Base-by-base conservation (phyloP, 2,888 invertebrate genomes). In the Platerodrilus igneus region DNA sequence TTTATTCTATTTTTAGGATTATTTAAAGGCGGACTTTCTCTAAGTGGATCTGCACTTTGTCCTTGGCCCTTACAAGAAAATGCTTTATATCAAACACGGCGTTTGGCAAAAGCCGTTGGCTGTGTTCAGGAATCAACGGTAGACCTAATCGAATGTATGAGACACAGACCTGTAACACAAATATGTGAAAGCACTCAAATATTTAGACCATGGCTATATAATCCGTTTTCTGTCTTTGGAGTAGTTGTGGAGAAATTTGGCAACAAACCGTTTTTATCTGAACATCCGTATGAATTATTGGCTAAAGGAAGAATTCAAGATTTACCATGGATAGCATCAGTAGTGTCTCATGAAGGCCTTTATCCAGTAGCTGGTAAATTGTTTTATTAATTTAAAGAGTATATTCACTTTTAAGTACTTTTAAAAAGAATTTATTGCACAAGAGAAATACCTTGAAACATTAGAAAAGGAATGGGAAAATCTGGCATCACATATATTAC, bases 291-390 rank as follows among this genome's bases (percentile, higher is more conserved):
- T 50, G 71, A 74, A 21, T 72, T 80, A 0, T 70, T 83, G 2
- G 66, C 58, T 29, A 66, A 70, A 2, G 81, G 81, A 0, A 65
- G 72, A 14, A 75, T 77, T 54, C 69, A 75, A 6, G 73, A 78
- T 37, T 54, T 80, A 3, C 86, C 86, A 0, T 79, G 83, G 72
- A 70, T 85, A 36, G 71, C 77, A 1, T 76, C 78, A 4, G 73
- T 79, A 13, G 76, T 78, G 0, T 74, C 76, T 4, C 78, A 83
- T 38, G 86, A 86, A 60, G 85, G 85, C 37, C 68, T 82, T 9
- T 82, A 79, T 54, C 82, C 83, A 14, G 79, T 76, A 26, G 76
- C 78, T 55, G 73, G 81, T 81, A 64, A 44, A n/a, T n/a, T n/a
- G n/a, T n/a, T n/a, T n/a, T n/a, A n/a, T n/a, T n/a, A n/a, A n/a